Evolutionary conservation across 2,113 vertebrate genomes (phyloP), one percentile per base, ranked within the genome.

Genomic region (Pangasianodon hypophthalmus): DNA sequence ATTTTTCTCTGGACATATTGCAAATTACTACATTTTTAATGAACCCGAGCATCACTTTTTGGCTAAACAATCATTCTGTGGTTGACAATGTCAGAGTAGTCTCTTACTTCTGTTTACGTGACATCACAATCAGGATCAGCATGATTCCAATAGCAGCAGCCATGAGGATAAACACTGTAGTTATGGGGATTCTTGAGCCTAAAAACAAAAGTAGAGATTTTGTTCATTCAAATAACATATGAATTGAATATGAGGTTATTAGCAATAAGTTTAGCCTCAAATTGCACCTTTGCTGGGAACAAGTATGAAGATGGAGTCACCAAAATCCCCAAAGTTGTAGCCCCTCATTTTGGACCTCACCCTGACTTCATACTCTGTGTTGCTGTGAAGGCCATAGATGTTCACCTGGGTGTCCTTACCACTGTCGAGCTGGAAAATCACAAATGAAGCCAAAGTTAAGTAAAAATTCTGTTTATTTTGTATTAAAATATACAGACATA

Each of bases 61-160:
- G 32, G 19, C 18, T 21, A 37, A 56, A 56, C 19, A 56, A 21
- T 37, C 29, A 32, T 52, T 54, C 29, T 32, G 79, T 32, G 54
- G 81, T 5, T 58, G 6, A 81, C 18, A 37, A 11, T 58, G 9
- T 3, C 48, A 32, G 9, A 32, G 54, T 84, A 84, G 5, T 29
- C 56, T n/a, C 95, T 94, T 91, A 99, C 98, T 97, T 98, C 91
- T 97, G 95, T 92, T 99, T 97, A 94, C 97, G 97, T 44, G 96
- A 97, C 89, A 98, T 94, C 88, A 97, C 85, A 60, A 98, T 92
- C 67, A 97, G 92, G 92, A 97, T 94, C 77, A 97, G 64, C 87
- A 97, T 95, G 92, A 97, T 85, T 0, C 95, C 91, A 80, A 97
- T 93, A 62, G 96, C 97, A 94, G 97, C 94, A 64, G 94, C 92